Conservation (phyloP, 2,888 invertebrate species). For the Cheilosia vulpina region DNA sequence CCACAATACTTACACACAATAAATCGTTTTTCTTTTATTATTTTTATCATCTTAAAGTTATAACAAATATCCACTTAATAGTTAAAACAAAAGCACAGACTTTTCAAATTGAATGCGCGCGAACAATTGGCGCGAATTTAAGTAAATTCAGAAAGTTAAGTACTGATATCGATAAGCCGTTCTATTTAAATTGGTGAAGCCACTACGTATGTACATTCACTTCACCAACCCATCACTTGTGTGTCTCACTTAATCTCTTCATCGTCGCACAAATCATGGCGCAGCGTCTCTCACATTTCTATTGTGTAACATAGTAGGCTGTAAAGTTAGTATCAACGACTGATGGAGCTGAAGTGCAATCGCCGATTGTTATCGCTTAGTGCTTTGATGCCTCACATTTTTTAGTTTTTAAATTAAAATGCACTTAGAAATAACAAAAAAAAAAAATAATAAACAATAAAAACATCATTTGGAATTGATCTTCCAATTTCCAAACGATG, state of each 20-base stretch:
- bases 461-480: background rate
- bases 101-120: background rate
- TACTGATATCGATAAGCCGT: slow-evolving; percentile 36
- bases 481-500: background rate
- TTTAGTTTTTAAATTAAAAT: slow-evolving; percentile 15
- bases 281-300: background rate
- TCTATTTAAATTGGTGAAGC: slow-evolving; percentile 26
- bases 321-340: background rate
- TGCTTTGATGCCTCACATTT: background rate
- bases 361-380: slow-evolving; percentile 2
- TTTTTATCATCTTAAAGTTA: background rate
- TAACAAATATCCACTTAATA: background rate
- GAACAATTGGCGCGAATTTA: background rate
- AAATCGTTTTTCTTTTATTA: too few species aligned
- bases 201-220: background rate
- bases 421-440: background rate
- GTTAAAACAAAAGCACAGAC: background rate
- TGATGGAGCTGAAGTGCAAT: slow-evolving; percentile 24
- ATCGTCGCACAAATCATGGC: background rate
- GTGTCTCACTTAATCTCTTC: slow-evolving; percentile 7
- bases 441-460: slow-evolving; percentile 28
- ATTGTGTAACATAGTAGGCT: slow-evolving; percentile 18
- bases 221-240: background rate
- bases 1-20: too few species aligned
- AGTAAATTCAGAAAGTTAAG: slow-evolving; percentile 38